Conservation (phyloP, 1,140 invertebrate genomes). For the Bombus turneri region DNA sequence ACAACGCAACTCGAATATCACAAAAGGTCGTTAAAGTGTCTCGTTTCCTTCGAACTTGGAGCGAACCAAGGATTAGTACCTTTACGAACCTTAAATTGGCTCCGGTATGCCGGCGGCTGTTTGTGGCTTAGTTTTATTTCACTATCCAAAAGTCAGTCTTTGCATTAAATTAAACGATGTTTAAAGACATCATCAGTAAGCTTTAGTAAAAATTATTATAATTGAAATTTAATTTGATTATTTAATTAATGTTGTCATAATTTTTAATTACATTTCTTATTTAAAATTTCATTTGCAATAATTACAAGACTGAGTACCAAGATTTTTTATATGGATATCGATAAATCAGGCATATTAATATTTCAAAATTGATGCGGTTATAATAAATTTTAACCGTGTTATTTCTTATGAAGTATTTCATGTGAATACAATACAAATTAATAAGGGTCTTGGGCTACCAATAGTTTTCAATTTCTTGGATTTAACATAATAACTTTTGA, state of each 20-base stretch:
- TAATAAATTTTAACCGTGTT: too few species aligned
- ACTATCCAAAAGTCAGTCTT: background rate
- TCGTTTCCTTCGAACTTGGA: conserved; percentile 53
- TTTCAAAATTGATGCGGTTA: too few species aligned
- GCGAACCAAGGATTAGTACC: conserved; percentile 50
- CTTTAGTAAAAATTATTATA: background rate
- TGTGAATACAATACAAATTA: too few species aligned
- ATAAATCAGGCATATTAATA: too few species aligned
- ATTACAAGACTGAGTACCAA: too few species aligned
- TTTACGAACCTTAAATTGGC: conserved; percentile 76
- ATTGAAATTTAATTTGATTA: background rate
- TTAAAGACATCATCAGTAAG: background rate
- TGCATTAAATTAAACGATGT: background rate
- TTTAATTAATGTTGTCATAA: background rate
- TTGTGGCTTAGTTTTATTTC: conserved; percentile 68
- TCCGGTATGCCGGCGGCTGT: conserved; percentile 61
- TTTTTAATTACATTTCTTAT: background rate
- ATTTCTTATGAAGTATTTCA: too few species aligned
- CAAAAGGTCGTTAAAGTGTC: conserved; percentile 42
- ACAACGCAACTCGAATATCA: conserved; percentile 23
- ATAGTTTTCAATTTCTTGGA: too few species aligned
- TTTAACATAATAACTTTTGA: too few species aligned
- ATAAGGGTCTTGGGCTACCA: too few species aligned
- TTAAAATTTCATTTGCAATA: background rate
- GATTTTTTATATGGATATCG: too few species aligned